Evolutionary conservation across 2,113 vertebrate genomes (phyloP).

Genomic region (Microcebus murinus): DNA sequence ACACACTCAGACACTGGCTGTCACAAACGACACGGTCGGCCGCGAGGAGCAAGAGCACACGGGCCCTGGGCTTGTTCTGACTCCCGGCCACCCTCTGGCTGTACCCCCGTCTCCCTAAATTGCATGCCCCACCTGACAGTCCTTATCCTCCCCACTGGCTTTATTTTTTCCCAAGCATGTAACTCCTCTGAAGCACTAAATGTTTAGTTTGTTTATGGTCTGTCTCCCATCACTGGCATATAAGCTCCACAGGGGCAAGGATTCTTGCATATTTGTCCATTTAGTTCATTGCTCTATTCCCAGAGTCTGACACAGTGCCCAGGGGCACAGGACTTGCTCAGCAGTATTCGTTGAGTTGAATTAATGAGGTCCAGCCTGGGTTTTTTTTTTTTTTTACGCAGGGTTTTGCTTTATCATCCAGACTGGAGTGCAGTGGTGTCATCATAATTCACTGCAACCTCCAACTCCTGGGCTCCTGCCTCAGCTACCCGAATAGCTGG

Average conservation of each 20-base stretch:
- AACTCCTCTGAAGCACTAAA: neutral
- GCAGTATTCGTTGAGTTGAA: neutral
- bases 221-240: neutral
- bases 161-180: neutral
- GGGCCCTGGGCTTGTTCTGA: neutral
- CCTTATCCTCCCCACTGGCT: neutral
- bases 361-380: neutral
- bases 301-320: neutral
- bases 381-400: no score
- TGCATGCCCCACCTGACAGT: no score
- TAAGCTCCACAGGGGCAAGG: neutral
- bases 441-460: no score
- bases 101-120: neutral
- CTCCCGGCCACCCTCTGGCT: no score
- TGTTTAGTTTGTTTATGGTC: neutral
- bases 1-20: fast-evolving
- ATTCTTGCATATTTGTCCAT: neutral
- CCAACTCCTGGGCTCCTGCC: no score
- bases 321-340: neutral
- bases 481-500: no score
- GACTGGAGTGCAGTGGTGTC: no score
- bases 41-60: fast-evolving
- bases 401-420: no score
- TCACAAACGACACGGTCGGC: neutral
- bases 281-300: neutral